These are phyloP conservation scores for Cataglyphis livida DNA, from an alignment of 2,888 invertebrate genomes.

Conservation along the genomic window DNA sequence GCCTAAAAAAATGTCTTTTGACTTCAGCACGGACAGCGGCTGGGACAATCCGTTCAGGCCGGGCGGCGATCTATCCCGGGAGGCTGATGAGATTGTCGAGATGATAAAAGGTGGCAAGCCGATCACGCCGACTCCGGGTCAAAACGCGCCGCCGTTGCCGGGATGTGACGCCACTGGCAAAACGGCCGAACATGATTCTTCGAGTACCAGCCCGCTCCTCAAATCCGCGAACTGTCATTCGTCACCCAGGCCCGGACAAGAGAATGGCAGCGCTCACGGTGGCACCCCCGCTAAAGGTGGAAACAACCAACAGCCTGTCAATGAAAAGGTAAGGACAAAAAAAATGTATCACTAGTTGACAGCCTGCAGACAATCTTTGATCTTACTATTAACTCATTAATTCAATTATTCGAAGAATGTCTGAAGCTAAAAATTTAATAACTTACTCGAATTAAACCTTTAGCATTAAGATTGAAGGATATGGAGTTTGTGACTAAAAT, in stretches of 20 bases:
- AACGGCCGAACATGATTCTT: slow-evolving; percentile 79
- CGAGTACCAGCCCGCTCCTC: slow-evolving; percentile 82
- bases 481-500: neutral
- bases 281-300: slow-evolving; percentile 81
- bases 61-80: slow-evolving; percentile 96
- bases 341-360: neutral
- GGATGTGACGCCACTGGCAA: slow-evolving; percentile 83
- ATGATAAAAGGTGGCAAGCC: slow-evolving; percentile 96
- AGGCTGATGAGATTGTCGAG: slow-evolving; percentile 98
- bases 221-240: slow-evolving; percentile 79
- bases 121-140: slow-evolving; percentile 89
- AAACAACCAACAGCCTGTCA: slow-evolving; percentile 80
- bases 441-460: neutral
- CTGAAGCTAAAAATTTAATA: neutral
- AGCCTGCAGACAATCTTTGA: neutral
- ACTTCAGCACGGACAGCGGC: slow-evolving; percentile 95
- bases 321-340: slow-evolving; percentile 81
- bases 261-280: slow-evolving; percentile 83
- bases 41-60: slow-evolving; percentile 99
- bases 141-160: slow-evolving; percentile 87
- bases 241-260: slow-evolving; percentile 79
- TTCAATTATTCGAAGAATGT: neutral
- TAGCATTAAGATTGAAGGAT: slow-evolving; percentile 6
- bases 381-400: neutral
- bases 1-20: slow-evolving; percentile 1